phyloP scores from a whole-genome alignment of 2,113 vertebrate genomes.

The Malurus elegans region DNA sequence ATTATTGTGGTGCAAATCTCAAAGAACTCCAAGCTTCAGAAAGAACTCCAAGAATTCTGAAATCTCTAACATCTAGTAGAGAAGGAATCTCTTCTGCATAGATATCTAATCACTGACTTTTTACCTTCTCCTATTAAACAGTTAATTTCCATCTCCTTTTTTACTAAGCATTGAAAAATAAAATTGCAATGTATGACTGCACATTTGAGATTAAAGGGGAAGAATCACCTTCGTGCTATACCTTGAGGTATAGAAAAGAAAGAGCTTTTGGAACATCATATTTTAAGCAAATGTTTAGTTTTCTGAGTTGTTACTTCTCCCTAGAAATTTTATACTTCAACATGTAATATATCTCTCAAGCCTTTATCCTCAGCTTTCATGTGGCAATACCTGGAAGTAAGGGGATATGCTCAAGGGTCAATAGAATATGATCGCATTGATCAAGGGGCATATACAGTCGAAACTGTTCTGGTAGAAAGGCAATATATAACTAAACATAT shows the following conservation, averaged over 20 bases:
- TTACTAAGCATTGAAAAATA: neutral
- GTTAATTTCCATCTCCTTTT: neutral
- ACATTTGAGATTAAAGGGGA: neutral
- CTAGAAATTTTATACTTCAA: neutral
- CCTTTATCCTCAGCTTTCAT: neutral
- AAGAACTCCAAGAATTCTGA: neutral
- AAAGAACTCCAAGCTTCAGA: neutral
- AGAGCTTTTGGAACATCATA: neutral
- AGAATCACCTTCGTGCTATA: neutral
- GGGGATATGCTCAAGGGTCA: neutral
- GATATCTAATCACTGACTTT: neutral
- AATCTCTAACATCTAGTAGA: neutral
- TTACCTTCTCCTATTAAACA: neutral
- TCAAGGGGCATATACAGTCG: neutral
- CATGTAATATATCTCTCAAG: neutral
- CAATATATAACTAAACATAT: neutral
- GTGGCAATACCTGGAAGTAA: neutral
- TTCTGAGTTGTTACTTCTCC: neutral
- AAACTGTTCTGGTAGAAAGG: neutral
- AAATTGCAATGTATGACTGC: neutral
- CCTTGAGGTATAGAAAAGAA: neutral
- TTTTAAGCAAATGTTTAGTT: neutral
- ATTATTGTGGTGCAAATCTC: neutral
- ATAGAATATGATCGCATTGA: neutral
- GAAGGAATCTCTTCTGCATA: neutral